Percentiles rank a stretch among this genome's conserved stretches.
Evolutionary conservation across 2,797 vertebrate genomes (phyloP).

Genomic region (Sebastes vulpes): DNA sequence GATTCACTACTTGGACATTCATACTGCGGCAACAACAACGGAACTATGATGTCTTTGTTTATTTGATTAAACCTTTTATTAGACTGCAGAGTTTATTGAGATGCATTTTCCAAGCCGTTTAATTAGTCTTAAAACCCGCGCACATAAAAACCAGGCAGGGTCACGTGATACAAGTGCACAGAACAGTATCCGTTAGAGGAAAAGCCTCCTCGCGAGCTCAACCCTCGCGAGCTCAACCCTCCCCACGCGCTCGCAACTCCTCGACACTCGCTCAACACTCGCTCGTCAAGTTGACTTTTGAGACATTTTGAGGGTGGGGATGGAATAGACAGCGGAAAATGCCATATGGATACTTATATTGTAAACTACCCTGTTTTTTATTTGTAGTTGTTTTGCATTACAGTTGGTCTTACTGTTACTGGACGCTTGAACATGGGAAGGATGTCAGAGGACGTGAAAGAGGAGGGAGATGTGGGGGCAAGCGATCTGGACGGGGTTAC

Average conservation of each 20-base stretch:
- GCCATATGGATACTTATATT: background rate
- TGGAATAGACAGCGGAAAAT: too few relatives aligned
- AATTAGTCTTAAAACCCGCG: too few relatives aligned
- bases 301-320: too few relatives aligned
- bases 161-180: too few relatives aligned
- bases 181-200: too few relatives aligned
- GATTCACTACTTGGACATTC: background rate
- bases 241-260: too few relatives aligned
- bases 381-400: background rate
- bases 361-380: background rate
- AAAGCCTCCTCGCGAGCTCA: too few relatives aligned
- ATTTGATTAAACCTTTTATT: background rate
- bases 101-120: background rate
- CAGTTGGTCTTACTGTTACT: background rate
- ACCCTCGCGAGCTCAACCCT: too few relatives aligned
- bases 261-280: too few relatives aligned
- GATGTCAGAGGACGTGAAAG: slow-evolving; percentile 25
- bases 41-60: background rate
- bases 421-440: slow-evolving; percentile 17
- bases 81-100: background rate
- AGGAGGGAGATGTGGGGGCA: slow-evolving; percentile 16
- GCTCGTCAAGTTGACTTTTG: too few relatives aligned
- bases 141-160: too few relatives aligned
- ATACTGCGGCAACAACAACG: background rate
- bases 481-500: slow-evolving; percentile 59